Conservation (phyloP, 2,797 vertebrate genomes). For the Girardinus metallicus region DNA sequence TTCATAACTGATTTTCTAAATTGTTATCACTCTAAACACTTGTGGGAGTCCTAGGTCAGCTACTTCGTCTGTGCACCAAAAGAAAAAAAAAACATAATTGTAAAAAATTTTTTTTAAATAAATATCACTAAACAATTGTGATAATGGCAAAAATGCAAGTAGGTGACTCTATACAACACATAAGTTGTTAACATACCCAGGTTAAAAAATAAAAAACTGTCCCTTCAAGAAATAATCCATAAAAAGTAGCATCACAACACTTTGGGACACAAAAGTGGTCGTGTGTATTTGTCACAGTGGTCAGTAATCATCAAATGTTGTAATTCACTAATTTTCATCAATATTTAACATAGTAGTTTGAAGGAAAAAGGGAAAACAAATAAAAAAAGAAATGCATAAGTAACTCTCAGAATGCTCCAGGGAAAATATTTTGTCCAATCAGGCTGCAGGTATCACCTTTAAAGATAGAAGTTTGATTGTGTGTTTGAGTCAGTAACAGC, state of each 20-base stretch:
- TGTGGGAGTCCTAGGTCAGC: neutral
- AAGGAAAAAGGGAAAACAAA: neutral
- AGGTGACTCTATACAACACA: neutral
- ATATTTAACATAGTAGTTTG: neutral
- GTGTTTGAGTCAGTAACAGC: neutral
- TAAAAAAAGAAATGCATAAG: neutral
- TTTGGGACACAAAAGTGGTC: neutral
- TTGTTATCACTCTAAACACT: neutral
- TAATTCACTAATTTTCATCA: neutral
- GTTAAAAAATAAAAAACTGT: neutral
- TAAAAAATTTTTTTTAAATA: neutral
- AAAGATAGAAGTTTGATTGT: neutral
- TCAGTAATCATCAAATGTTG: neutral
- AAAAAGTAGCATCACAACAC: neutral
- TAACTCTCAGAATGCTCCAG: neutral
- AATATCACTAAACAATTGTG: neutral
- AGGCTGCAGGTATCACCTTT: neutral
- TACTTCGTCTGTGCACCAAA: neutral
- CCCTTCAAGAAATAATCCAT: neutral
- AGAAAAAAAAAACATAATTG: neutral
- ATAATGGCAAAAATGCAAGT: neutral
- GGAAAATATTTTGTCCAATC: neutral
- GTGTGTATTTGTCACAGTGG: neutral
- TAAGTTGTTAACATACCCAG: neutral
- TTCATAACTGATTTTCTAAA: neutral